Evolutionary conservation across 2,113 vertebrate genomes (phyloP).

Genomic region (Xyliphius kryptos): DNA sequence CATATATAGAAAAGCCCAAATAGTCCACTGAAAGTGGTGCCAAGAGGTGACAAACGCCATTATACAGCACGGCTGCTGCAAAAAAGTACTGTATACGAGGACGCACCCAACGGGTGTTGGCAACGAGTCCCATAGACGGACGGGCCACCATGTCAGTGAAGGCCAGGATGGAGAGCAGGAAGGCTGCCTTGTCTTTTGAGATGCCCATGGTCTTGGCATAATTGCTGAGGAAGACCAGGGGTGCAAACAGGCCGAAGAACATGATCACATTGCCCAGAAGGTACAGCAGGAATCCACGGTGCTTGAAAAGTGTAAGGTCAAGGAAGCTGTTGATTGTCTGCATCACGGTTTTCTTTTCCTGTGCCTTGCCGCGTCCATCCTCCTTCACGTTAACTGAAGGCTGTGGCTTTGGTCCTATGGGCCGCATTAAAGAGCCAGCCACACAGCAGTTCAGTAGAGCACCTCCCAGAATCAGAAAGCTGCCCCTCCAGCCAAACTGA

Average conservation of each 20-base stretch:
- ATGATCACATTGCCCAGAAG: slow-evolving; percentile 85
- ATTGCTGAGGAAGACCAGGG: slow-evolving; percentile 90
- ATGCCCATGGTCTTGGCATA: slow-evolving; percentile 85
- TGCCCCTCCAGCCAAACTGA: slow-evolving; percentile 88
- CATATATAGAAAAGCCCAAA: slow-evolving; percentile 78
- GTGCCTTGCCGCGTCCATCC: slow-evolving; percentile 40
- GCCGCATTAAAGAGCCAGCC: slow-evolving; percentile 89
- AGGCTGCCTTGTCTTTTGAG: slow-evolving; percentile 79
- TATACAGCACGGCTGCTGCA: slow-evolving; percentile 76
- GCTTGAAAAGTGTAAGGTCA: slow-evolving; percentile 85
- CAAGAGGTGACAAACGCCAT: slow-evolving; percentile 84
- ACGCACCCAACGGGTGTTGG: slow-evolving; percentile 87
- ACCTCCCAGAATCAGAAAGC: slow-evolving; percentile 90
- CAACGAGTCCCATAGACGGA: slow-evolving; percentile 91
- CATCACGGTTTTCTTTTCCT: slow-evolving; percentile 59
- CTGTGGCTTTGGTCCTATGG: slow-evolving; percentile 73
- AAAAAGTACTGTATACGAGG: slow-evolving; percentile 92
- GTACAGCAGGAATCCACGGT: slow-evolving; percentile 93
- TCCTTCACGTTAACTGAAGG: slow-evolving; percentile 32
- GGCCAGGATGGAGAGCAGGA: slow-evolving; percentile 87
- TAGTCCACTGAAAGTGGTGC: slow-evolving; percentile 73
- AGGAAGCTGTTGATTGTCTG: slow-evolving; percentile 86
- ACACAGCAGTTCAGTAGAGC: slow-evolving; percentile 93
- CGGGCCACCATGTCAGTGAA: slow-evolving; percentile 97
- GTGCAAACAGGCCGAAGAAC: slow-evolving; percentile 93